phyloP scores from a whole-genome alignment of 2,888 invertebrate species.

The Alcis repandata region DNA sequence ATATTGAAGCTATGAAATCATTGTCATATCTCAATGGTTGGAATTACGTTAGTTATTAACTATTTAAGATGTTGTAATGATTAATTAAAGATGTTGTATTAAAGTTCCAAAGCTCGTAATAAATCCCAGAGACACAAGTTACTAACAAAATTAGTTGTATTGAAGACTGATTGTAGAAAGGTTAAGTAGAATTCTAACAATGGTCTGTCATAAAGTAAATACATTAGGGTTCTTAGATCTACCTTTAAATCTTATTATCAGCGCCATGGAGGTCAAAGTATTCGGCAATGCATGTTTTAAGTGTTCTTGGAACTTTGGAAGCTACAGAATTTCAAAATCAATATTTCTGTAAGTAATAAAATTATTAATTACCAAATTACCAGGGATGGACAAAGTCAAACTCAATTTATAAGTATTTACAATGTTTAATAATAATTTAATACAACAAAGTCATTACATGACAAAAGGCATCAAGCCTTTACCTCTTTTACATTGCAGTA shows the following conservation, averaged over 20 bases:
- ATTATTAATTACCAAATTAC: too few species aligned
- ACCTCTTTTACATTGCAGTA: constrained; percentile 27
- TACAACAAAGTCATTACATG: constrained; percentile 33
- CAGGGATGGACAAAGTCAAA: constrained; percentile 8
- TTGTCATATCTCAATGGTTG: not conserved
- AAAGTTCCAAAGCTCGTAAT: not conserved
- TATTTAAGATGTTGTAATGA: too few species aligned
- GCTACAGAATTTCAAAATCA: too few species aligned
- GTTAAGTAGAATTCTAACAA: not conserved
- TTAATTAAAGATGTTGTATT: not conserved
- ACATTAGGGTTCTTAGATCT: not conserved
- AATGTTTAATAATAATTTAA: constrained; percentile 45
- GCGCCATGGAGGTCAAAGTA: too few species aligned
- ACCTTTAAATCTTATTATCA: too few species aligned
- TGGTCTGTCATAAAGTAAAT: not conserved
- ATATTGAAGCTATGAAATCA: too few species aligned
- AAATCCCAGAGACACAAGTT: not conserved
- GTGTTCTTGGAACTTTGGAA: too few species aligned
- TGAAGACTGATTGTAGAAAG: not conserved
- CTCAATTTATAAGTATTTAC: constrained; percentile 34
- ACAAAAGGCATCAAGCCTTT: constrained; percentile 15
- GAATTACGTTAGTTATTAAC: not conserved
- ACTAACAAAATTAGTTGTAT: not conserved
- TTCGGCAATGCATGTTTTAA: too few species aligned
- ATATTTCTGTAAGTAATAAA: too few species aligned